Base-by-base conservation (phyloP, 2,888 invertebrate genomes). In the Noctua janthina region DNA sequence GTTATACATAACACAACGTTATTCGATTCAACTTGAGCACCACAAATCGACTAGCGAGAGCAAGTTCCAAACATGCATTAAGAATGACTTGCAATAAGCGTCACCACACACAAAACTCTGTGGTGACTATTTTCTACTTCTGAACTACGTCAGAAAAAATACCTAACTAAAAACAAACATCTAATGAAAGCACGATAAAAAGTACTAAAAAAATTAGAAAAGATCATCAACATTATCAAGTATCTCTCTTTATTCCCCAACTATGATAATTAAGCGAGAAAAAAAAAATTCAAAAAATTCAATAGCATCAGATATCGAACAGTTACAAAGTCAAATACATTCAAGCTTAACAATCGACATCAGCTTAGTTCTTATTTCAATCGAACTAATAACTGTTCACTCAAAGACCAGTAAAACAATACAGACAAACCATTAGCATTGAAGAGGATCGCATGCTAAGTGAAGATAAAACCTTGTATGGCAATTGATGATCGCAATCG, bases 371-470 rank as follows among this genome's bases (percentile, higher is more conserved):
- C 74, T 76, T 20, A 46, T 56, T 86, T 49, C 56, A 29, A 68
- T 71, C 23, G 71, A 76, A 74, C 67, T 75, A 79, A 71, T 83
- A 83, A 74, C 64, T 13, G 59, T 82, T 76, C 13, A 20, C n/a
- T 77, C 64, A 43, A 78, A 71, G 20, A 67, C 68, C 51, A 82
- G 39, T 81, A 68, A 72, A 81, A 80, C 62, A 78, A 75, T 76
- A 79, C 66, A 75, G 68, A 66, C 68, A 20, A 49, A 8, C 62
- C 74, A 79, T 88, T 87, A 80, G 70, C 85, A 87, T 78, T 79
- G 72, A 81, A 88, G 71, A 78, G 66, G 73, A 82, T 89, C 71
- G 88, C 90, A 88, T 89, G 90, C 67, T 79, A 43, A 76, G 17
- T 62, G 54, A 67, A 84, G 77, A 87, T 89, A 88, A 88, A 88